phyloP scores from a whole-genome alignment of 2,113 vertebrate genomes.

The Coptodon bakossiorum region DNA sequence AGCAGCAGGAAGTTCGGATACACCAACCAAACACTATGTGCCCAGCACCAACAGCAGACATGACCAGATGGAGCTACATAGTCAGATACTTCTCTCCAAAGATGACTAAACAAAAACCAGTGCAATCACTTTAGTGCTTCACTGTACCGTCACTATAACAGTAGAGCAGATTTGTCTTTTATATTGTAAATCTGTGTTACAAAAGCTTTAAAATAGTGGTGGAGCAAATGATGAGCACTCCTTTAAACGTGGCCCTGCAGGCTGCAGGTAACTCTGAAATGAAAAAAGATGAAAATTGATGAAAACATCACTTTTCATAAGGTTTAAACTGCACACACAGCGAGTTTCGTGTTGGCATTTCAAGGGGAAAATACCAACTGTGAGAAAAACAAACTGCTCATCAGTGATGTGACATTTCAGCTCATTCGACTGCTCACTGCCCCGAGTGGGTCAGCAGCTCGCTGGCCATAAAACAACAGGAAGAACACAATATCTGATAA shows the following conservation, averaged over 20 bases:
- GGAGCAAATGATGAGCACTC: background rate
- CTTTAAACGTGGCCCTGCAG: background rate
- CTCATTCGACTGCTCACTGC: background rate
- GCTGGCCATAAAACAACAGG: background rate
- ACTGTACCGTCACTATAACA: background rate
- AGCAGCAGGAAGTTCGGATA: background rate
- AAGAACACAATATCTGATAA: background rate
- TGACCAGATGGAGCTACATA: background rate
- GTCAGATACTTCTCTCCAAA: background rate
- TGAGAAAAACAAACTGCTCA: background rate
- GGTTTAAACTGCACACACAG: fast-evolving
- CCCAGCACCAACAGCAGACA: background rate
- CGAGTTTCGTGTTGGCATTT: background rate
- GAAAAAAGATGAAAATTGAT: background rate
- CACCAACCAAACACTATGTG: background rate
- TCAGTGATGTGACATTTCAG: background rate
- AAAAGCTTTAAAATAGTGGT: background rate
- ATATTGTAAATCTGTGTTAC: background rate
- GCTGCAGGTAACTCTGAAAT: background rate
- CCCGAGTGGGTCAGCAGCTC: background rate
- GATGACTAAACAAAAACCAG: background rate
- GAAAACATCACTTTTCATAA: background rate
- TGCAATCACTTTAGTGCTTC: background rate
- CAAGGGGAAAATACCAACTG: fast-evolving
- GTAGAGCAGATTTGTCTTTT: background rate